Evolutionary conservation across 1,140 invertebrate species (phyloP), one percentile per base, ranked within the genome.

Genomic region (Nasonia giraulti): DNA sequence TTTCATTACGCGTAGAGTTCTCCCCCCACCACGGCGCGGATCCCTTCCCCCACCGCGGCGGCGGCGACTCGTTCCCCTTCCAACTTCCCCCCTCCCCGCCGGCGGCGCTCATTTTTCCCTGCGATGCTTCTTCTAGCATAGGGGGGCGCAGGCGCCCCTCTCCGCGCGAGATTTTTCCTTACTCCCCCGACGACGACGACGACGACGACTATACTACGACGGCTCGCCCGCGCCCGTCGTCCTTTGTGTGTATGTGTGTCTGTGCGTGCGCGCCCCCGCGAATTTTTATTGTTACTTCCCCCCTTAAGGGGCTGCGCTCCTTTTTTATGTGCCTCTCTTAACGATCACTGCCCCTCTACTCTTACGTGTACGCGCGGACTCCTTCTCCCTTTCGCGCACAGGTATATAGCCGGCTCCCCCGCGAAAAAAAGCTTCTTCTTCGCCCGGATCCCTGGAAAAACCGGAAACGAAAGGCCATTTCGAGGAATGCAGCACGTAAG

Each of bases 231-330:
- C 68, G 69, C 27, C 27, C 69, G 69, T 80, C 81, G 84, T 83
- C 82, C 86, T 73, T 75, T 75, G 40, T 44, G 80, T 80, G 7
- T 69, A 8, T 37, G 33, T 37, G 73, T 40, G 31, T 75, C 6
- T 73, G 55, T 69, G 17, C 33, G 68, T 23, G 31, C 33, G 31
- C 23, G 37, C 40, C 23, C 88, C 89, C 89, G 91, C 91, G 91
- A 92, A 93, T 92, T 93, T 93, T 93, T 93, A 93, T 92, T 91
- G 91, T 92, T 91, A 89, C 92, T 90, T 91, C 90, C 90, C 89
- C 20, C 47, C 14, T 37, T 44, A 17, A 44, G 75, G 40, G n/a
- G 11, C 50, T 37, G 11, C 66, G 71, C 86, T 44, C 10, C 40
- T 86, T 87, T 89, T 89, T 89, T 88, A 88, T 87, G 33, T 37